phyloP scores from a whole-genome alignment of 2,113 vertebrate species.

The Calyptommatus sinebrachiatus region DNA sequence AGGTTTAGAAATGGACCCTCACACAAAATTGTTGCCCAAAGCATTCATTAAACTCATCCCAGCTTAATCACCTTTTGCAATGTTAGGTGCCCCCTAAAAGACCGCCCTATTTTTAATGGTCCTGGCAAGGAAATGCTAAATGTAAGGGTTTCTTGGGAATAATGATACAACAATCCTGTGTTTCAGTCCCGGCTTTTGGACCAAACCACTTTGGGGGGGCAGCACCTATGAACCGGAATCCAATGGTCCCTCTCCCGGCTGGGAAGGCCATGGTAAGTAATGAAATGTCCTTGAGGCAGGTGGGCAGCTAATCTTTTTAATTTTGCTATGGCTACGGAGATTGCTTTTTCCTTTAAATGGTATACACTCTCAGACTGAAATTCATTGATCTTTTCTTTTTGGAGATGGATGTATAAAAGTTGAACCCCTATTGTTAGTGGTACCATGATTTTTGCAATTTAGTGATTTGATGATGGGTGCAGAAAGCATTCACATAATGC shows the following conservation, averaged over 20 bases:
- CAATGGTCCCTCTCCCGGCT: conserved; percentile 78
- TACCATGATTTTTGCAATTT: too few species aligned
- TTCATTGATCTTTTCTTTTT: too few species aligned
- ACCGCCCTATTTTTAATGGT: background rate
- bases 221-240: conserved; percentile 72
- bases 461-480: too few species aligned
- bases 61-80: background rate
- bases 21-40: background rate
- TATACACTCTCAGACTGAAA: too few species aligned
- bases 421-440: too few species aligned
- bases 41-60: background rate
- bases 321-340: too few species aligned
- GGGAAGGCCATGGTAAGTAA: conserved; percentile 81
- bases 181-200: conserved; percentile 80
- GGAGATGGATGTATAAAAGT: too few species aligned
- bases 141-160: background rate
- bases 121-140: background rate
- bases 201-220: conserved; percentile 78
- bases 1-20: background rate
- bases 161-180: conserved; percentile 19
- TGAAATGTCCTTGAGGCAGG: background rate
- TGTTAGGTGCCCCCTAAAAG: background rate
- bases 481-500: too few species aligned
- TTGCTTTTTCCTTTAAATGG: too few species aligned
- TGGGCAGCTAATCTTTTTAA: background rate